phyloP scores from a whole-genome alignment of 2,888 invertebrate species.

The Polymixis lichenea region DNA sequence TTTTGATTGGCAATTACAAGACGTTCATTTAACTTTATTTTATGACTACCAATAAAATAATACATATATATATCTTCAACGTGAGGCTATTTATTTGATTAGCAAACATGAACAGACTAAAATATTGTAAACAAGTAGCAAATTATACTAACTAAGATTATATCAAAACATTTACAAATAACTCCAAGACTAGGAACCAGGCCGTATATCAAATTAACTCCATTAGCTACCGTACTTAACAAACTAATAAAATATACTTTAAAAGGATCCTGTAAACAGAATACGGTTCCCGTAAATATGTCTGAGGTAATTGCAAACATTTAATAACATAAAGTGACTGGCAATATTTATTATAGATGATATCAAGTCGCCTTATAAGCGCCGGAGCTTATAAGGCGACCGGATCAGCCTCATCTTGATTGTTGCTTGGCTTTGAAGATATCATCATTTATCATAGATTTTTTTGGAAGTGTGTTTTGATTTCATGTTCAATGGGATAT shows the following conservation, averaged over 20 bases:
- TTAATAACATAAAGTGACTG: constrained; percentile 61
- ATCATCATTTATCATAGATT: constrained; percentile 42
- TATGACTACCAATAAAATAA: background rate
- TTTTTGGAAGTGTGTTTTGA: constrained; percentile 34
- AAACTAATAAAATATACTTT: constrained; percentile 45
- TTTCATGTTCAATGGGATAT: background rate
- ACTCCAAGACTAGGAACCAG: background rate
- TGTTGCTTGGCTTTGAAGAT: constrained; percentile 33
- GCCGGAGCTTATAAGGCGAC: constrained; percentile 59
- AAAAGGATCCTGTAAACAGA: constrained; percentile 42
- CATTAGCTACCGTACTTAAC: constrained; percentile 45
- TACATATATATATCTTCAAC: background rate
- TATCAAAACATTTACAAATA: constrained; percentile 38
- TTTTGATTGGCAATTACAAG: constrained; percentile 1
- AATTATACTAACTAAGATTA: constrained; percentile 37
- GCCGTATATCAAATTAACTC: constrained; percentile 50
- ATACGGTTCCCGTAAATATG: constrained; percentile 51
- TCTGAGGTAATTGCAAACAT: constrained; percentile 55
- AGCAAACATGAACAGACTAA: background rate
- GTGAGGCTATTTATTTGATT: constrained; percentile 4
- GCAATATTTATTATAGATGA: constrained; percentile 67
- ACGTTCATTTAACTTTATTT: background rate
- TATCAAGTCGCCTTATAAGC: constrained; percentile 76
- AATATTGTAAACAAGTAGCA: background rate
- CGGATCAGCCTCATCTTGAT: constrained; percentile 52